Base-by-base conservation (phyloP, 2,113 vertebrate genomes). In the Peromyscus polionotus region DNA sequence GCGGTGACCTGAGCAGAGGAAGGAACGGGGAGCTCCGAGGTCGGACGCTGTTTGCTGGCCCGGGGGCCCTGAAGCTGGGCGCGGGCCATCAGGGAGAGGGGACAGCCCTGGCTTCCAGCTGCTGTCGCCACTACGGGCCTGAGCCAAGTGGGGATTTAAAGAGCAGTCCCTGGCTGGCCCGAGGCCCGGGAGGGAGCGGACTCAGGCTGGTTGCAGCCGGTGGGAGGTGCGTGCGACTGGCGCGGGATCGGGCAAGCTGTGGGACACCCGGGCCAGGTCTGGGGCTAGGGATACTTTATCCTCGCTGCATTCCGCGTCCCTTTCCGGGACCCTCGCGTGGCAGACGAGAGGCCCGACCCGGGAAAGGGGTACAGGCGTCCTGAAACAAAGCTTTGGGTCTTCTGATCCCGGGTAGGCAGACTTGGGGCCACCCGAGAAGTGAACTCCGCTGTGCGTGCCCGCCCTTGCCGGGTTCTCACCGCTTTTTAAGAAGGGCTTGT, bases 301-400 rank as follows among this genome's bases (percentile, higher is more conserved):
- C 54, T 85, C 70, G 28, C 91, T 45, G 61, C 26, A 57, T 57
- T 67, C 81, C 45, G 72, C 45, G 70, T 45, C 73, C 24, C 22
- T 65, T 17, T 65, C 93, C 39, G 42, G 6, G 68, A 75, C 61
- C 80, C 61, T 4, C 39, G 76, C 90, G 88, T 77, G 95, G 51
- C 93, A 14, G 84, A 28, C 81, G 36, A 28, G 96, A 95, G 88
- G 48, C 92, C 88, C 81, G 84, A 59, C 65, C 75, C 0, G n/a
- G 85, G 88, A 85, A 85, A 45, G 85, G 90, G 83, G n/a, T 39
- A 39, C 54, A 3, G 73, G 1, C 19, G 48, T 93, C 92, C 92
- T 42, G 76, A 92, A 87, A 97, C 96, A 97, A 97, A 97, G 97
- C 97, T 96, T 54, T 54, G 97, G 42, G 79, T 84, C 26, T 36